A percentile compares a stretch with the other conserved stretches of the same genome.
Evolutionary conservation across 2,888 invertebrate species (phyloP).

Genomic region (Cryptocephalus primarius): DNA sequence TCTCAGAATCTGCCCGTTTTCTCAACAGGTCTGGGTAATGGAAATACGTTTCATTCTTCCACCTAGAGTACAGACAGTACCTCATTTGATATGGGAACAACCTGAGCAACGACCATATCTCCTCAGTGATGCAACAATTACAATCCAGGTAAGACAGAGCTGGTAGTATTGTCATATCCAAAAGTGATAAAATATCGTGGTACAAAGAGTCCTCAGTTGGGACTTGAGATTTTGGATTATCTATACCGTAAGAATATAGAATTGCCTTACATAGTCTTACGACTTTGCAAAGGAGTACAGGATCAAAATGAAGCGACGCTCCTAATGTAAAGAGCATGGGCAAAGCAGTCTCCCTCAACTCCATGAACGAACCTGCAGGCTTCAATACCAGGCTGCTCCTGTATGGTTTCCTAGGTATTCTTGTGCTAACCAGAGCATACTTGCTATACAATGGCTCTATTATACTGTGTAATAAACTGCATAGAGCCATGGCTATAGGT

Average conservation of each 20-base stretch:
- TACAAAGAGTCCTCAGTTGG: conserved; percentile 50
- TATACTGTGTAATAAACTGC: conserved; percentile 68
- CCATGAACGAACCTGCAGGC: conserved; percentile 56
- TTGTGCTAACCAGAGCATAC: conserved; percentile 61
- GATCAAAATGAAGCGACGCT: conserved; percentile 77
- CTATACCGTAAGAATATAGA: conserved; percentile 26
- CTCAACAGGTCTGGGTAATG: conserved; percentile 75
- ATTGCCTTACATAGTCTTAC: conserved; percentile 42
- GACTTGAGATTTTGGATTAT: conserved; percentile 21
- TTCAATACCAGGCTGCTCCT: conserved; percentile 51
- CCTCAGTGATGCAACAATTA: conserved; percentile 94
- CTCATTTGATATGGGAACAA: conserved; percentile 67
- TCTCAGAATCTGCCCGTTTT: conserved; percentile 76
- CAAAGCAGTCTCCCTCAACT: conserved; percentile 64
- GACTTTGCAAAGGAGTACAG: conserved; percentile 83
- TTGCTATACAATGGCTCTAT: conserved; percentile 80
- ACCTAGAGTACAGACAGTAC: conserved; percentile 82
- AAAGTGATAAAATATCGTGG: conserved; percentile 71
- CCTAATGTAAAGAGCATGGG: conserved; percentile 82
- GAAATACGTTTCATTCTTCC: conserved; percentile 86
- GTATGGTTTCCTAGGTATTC: conserved; percentile 50
- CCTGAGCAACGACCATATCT: conserved; percentile 84
- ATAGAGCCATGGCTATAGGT: conserved; percentile 67
- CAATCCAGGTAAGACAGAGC: conserved; percentile 84
- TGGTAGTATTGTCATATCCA: conserved; percentile 85